Evolutionary conservation across 2,797 vertebrate genomes (phyloP).

Genomic region (Enteromius afrohamiltoni): DNA sequence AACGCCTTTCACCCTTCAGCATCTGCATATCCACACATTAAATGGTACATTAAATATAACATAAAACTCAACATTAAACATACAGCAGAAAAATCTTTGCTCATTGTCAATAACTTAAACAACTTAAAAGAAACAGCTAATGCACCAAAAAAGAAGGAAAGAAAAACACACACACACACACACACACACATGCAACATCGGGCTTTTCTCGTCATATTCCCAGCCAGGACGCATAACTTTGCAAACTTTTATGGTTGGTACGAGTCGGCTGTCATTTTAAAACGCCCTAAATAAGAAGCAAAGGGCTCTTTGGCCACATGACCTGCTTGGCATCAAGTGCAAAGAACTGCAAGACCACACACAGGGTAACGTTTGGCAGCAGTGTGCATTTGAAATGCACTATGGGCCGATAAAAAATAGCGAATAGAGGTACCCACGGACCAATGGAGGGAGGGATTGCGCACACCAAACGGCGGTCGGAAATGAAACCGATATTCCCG

Average conservation of each 20-base stretch:
- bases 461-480: slow-evolving; percentile 1
- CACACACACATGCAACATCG: slow-evolving; percentile 50
- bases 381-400: slow-evolving; percentile 30
- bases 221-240: slow-evolving; percentile 3
- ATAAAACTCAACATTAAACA: slow-evolving; percentile 16
- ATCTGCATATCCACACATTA: slow-evolving; percentile 25
- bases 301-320: slow-evolving; percentile 23
- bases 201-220: not conserved
- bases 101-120: slow-evolving; percentile 21
- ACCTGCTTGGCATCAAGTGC: slow-evolving; percentile 33
- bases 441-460: slow-evolving; percentile 18
- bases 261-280: slow-evolving; percentile 14
- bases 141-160: not conserved
- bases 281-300: slow-evolving; percentile 7
- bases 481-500: slow-evolving; percentile 40
- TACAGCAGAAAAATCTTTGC: not conserved
- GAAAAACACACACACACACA: not conserved
- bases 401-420: slow-evolving; percentile 19
- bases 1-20: not conserved
- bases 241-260: not conserved
- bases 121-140: slow-evolving; percentile 24
- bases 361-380: slow-evolving; percentile 44
- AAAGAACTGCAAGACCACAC: slow-evolving; percentile 44
- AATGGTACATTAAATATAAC: not conserved
- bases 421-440: not conserved